Base-by-base conservation (phyloP, 1,140 invertebrate genomes). In the Spodoptera litura region DNA sequence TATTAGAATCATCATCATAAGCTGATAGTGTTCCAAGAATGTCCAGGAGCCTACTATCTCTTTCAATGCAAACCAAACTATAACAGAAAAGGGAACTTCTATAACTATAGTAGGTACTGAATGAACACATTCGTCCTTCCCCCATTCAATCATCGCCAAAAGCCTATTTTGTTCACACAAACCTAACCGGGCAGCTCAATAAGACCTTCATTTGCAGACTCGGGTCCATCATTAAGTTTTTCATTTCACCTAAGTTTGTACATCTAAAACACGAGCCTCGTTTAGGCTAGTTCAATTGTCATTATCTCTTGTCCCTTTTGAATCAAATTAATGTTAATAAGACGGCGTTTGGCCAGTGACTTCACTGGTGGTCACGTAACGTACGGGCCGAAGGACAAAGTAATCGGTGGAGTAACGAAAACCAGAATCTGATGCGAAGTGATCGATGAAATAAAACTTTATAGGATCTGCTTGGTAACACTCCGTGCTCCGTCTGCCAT, bases 321-420 rank as follows among this genome's bases (percentile, higher is more conserved):
- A 55, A 53, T 70, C 25, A 53, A 70, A 70, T 35, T 53, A 15
- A 73, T 73, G 35, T 73, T 59, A 68, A 70, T 53, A 61, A 75
- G 71, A 58, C 38, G 25, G 8, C 10, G 35, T 38, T 79, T 25
- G 20, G 53, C 13, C 20, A 20, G n/a, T 52, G 15, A 31, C n/a
- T 51, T 70, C 53, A 51, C 71, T 38, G 58, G 31, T 79, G 55
- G 71, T 79, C 78, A 79, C 78, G 70, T 73, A 51, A 79, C 58
- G 27, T 70, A 20, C 27, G 20, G 55, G 71, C 10, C 38, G 35
- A 51, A 73, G 71, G 71, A 59, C 56, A 13, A 73, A 59, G 35
- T 59, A 58, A 59, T 59, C 56, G 15, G 71, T 49, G 49, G 25
- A 11, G 35, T 73, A 73, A 73, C 55, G 71, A 44, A 38, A 51